Evolutionary conservation across 2,113 vertebrate genomes (phyloP).

Genomic region (Laterallus jamaicensis): DNA sequence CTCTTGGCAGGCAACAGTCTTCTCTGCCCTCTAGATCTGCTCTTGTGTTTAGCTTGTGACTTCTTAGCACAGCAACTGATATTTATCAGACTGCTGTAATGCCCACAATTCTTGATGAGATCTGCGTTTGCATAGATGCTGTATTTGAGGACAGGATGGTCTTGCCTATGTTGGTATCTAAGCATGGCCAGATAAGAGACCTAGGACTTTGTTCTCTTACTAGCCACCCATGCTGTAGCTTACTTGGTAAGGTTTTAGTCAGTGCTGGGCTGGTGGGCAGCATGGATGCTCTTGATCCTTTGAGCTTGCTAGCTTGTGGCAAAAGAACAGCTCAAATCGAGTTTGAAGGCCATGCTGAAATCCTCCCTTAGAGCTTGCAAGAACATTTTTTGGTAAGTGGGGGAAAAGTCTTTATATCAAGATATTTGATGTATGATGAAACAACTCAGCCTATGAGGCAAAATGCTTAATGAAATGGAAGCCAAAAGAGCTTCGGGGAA

Average conservation of each 20-base stretch:
- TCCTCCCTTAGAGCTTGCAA: not conserved
- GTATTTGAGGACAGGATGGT: not conserved
- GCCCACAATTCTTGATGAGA: not conserved
- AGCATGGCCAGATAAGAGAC: not conserved
- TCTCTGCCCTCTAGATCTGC: not conserved
- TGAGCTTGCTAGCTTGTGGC: not conserved
- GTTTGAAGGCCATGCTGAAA: not conserved
- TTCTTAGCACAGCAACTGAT: not conserved
- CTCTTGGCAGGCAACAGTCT: not conserved
- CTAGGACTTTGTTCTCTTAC: not conserved
- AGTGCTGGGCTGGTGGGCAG: not conserved
- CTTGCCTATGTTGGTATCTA: not conserved
- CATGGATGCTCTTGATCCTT: fast-evolving
- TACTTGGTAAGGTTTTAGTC: not conserved
- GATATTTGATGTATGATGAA: not conserved
- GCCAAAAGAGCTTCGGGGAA: not conserved
- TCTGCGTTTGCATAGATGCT: not conserved
- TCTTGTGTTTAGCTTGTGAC: not conserved
- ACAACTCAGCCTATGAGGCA: not conserved
- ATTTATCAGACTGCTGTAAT: not conserved
- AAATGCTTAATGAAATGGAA: not conserved
- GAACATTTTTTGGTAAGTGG: not conserved
- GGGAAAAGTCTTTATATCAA: not conserved
- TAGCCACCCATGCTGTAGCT: not conserved
- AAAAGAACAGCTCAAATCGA: not conserved